Conservation (phyloP, 2,888 invertebrate genomes). For the Cheilosia pagana region DNA sequence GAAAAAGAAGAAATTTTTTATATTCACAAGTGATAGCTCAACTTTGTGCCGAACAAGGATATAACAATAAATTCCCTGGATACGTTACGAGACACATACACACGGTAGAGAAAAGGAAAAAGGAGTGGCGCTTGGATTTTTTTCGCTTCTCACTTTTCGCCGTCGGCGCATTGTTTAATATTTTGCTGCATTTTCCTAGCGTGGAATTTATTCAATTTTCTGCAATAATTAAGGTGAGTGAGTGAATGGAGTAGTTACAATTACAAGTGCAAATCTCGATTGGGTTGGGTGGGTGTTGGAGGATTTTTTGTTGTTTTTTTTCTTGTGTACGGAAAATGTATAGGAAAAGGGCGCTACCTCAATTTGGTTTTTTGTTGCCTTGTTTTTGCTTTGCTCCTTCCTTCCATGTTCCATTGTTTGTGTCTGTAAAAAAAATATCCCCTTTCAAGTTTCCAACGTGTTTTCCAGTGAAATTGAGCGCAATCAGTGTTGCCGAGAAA, state of each 20-base stretch:
- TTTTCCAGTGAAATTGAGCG: constrained; percentile 53
- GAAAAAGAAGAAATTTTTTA: constrained; percentile 29
- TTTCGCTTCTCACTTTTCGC: constrained; percentile 34
- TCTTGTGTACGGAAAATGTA: neutral
- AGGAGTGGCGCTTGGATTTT: constrained; percentile 73
- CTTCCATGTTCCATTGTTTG: constrained; percentile 15
- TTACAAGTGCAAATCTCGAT: constrained; percentile 12
- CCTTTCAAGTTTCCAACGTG: constrained; percentile 20
- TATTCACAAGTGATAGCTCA: constrained; percentile 34
- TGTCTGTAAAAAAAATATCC: constrained; percentile 36
- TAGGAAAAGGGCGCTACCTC: constrained; percentile 64
- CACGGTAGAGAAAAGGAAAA: constrained; percentile 49
- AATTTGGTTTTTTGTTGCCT: constrained; percentile 35
- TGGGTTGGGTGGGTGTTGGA: neutral
- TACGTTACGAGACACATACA: constrained; percentile 26
- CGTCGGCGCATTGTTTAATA: constrained; percentile 37
- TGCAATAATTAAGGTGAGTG: constrained; percentile 62
- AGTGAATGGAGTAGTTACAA: neutral
- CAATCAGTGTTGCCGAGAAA: constrained; percentile 58
- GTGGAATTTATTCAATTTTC: constrained; percentile 48
- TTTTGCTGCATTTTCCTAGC: constrained; percentile 14
- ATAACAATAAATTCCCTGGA: constrained; percentile 55
- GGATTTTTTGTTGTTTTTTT: constrained; percentile 1
- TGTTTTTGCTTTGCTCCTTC: constrained; percentile 17
- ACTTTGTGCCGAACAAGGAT: constrained; percentile 53